Evolutionary conservation across 2,888 invertebrate genomes (phyloP), one percentile per base, ranked within the genome.

Genomic region (Axea sp.): DNA sequence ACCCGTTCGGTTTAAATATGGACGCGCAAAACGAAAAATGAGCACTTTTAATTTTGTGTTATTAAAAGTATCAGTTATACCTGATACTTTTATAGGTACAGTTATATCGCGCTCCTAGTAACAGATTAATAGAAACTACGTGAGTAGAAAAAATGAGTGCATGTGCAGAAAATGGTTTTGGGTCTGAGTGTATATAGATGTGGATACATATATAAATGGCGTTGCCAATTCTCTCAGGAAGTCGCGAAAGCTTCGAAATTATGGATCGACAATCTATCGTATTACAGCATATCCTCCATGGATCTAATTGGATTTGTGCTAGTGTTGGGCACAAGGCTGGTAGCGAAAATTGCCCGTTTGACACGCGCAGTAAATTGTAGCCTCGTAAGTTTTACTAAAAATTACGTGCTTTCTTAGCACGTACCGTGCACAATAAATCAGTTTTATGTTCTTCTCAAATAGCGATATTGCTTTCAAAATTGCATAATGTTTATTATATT

Each of bases 241-340:
- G 67, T 68, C 55, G 72, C 62, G 33, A 51, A 68, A 64, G 62
- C 69, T 65, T 53, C 65, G 64, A 76, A 76, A 75, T 77, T 75
- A 77, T 75, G 62, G 68, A 72, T 62, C 72, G 69, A 72, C 72
- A 65, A 74, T 75, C 73, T 73, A 75, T 76, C 65, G 67, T 69
- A 60, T 71, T 57, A 62, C 49, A 47, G 65, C 71, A 74, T 65
- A 69, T 69, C 60, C 62, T 67, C 75, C 65, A 75, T 75, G 65
- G 75, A 71, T 77, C 71, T 76, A 78, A 78, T 77, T 77, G 76
- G 72, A 76, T 77, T 78, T 74, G 68, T 49, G 64, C 62, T 49
- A 49, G 59, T 73, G 62, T 75, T 69, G 75, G 69, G 62, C 60
- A 31, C 67, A 69, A 68, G 73, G 62, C 71, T 59, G 57, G 45